These are phyloP conservation scores for Myxocyprinus asiaticus DNA, from an alignment of 2,113 vertebrate genomes.

Conservation along the genomic window DNA sequence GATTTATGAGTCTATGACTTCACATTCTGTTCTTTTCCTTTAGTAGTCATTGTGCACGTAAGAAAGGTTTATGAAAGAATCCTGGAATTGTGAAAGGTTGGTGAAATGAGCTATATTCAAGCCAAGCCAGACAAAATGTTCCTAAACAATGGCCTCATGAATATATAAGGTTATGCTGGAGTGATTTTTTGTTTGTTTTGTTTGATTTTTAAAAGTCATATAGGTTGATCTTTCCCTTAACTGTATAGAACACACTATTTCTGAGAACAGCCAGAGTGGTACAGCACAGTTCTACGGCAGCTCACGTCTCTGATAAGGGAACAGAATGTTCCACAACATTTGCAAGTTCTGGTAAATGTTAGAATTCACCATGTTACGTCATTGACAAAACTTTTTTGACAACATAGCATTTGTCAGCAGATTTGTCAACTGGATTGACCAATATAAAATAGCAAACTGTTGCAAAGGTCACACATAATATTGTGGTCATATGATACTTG, in stretches of 20 bases:
- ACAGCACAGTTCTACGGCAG: no score
- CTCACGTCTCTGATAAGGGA: background rate
- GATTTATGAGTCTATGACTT: background rate
- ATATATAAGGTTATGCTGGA: background rate
- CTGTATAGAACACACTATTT: no score
- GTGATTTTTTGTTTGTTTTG: background rate
- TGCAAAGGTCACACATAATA: no score
- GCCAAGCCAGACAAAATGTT: background rate
- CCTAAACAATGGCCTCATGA: background rate
- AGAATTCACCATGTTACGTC: background rate
- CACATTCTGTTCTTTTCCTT: background rate
- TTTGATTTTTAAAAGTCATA: no score
- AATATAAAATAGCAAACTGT: background rate
- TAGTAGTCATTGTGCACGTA: no score
- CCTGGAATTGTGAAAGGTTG: background rate
- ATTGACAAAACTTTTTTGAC: background rate
- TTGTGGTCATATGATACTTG: no score
- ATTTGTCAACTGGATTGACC: background rate
- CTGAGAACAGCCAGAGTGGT: no score
- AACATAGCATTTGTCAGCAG: background rate
- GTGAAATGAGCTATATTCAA: background rate
- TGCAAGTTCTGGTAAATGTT: conserved; percentile 12
- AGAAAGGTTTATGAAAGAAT: no score
- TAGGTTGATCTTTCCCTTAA: no score
- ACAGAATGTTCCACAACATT: background rate